Evolutionary conservation across 2,888 invertebrate species (phyloP), one percentile per base, ranked within the genome.

Genomic region (Caenorhabditis sinica): DNA sequence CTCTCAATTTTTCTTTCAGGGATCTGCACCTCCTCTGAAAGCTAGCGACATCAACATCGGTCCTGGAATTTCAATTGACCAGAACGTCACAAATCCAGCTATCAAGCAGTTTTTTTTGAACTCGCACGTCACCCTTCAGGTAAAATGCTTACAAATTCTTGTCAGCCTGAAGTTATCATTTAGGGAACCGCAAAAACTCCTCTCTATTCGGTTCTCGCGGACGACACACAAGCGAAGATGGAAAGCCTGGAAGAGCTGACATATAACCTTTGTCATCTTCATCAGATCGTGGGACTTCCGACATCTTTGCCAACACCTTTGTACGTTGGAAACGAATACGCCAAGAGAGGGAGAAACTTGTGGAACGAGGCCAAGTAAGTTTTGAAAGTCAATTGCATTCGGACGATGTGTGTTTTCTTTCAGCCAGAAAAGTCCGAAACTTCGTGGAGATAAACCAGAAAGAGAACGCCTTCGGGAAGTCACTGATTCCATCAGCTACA

Each of bases 161-260:
- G 40, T 9, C 9, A 40, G 40, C 9, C 9, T 40, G 40, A n/a
- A 40, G 11, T 40, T 1, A 40, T 40, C 4, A 4, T 40, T 40
- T 40, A 92, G 90, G 92, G 92, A 13, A 86, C 90, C 2, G 91
- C 90, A 11, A 87, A 85, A n/a, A 88, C 89, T 13, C 91, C 92
- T 15, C 80, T 88, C 4, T 92, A 92, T 83, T 90, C 91, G 0
- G 86, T 92, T 1, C 60, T 92, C 23, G 49, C 72, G 23, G 89
- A 91, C 63, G 91, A 92, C 36, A 58, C 53, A 8, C 66, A 82
- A 1, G 60, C 86, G n/a, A 11, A 66, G 3, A 85, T 90, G 87
- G 86, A 89, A 36, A 80, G 86, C 6, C 58, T 91, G n/a, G 87
- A 92, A 72, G 79, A 81, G 11, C 40, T 90, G 56, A 88, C 91